phyloP scores from a whole-genome alignment of 2,113 vertebrate genomes.

The Trichomycterus rosablanca region DNA sequence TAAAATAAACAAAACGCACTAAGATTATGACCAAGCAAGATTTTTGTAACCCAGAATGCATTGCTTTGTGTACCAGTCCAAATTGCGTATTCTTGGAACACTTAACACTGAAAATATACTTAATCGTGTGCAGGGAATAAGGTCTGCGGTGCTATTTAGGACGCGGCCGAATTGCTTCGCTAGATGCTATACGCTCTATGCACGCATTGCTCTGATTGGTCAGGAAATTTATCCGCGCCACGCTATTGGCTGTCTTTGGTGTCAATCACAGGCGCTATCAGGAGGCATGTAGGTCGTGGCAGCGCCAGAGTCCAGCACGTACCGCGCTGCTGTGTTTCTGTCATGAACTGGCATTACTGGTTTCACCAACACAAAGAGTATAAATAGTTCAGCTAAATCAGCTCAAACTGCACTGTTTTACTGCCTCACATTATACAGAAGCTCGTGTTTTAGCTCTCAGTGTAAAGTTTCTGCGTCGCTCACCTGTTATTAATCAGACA shows the following conservation, averaged over 20 bases:
- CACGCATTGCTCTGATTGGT: slow-evolving; percentile 39
- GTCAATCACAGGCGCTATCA: slow-evolving; percentile 27
- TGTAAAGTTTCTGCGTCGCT: slow-evolving; percentile 9
- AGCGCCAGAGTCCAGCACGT: slow-evolving; percentile 51
- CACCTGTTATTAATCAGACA: slow-evolving; percentile 25
- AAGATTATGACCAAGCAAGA: no score
- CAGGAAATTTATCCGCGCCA: neutral
- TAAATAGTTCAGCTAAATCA: neutral
- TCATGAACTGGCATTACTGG: slow-evolving; percentile 5
- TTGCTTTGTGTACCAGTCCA: no score
- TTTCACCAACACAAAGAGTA: neutral
- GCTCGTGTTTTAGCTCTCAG: no score
- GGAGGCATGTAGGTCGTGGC: slow-evolving; percentile 54
- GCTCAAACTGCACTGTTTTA: neutral
- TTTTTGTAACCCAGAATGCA: no score
- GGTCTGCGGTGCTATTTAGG: neutral
- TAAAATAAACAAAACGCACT: no score
- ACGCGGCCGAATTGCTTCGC: neutral
- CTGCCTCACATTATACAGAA: no score
- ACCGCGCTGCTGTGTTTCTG: neutral
- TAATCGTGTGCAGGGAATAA: neutral
- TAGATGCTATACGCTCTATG: neutral
- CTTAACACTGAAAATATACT: neutral
- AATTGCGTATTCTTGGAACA: no score
- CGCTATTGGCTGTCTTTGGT: slow-evolving; percentile 52